phyloP scores from a whole-genome alignment of 2,113 vertebrate species.

The Himantopus leucocephalus region DNA sequence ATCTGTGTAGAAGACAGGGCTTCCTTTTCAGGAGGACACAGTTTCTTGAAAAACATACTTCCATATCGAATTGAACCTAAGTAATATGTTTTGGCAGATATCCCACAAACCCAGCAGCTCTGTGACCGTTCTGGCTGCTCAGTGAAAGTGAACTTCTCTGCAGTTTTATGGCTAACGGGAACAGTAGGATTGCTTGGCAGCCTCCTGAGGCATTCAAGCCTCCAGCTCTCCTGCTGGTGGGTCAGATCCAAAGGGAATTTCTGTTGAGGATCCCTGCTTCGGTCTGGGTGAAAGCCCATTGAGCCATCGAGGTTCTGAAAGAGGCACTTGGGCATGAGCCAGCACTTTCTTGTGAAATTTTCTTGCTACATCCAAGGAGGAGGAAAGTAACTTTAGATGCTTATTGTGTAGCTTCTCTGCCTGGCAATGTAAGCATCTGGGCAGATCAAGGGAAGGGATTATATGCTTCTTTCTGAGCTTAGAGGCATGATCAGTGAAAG shows the following conservation, averaged over 20 bases:
- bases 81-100: background rate
- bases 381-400: background rate
- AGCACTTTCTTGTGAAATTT: background rate
- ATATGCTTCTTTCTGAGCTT: background rate
- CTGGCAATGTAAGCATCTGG: background rate
- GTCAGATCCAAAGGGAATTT: background rate
- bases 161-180: background rate
- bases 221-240: background rate
- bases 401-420: background rate
- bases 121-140: background rate
- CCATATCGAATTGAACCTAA: background rate
- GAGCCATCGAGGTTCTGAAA: background rate
- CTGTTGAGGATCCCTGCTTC: background rate
- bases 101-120: background rate
- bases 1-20: background rate
- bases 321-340: background rate
- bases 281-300: fast-evolving
- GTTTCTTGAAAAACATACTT: background rate
- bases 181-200: background rate
- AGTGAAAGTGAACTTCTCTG: background rate
- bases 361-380: background rate
- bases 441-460: background rate
- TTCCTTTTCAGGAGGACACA: background rate
- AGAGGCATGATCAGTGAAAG: background rate
- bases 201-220: background rate